A percentile compares a stretch with the other conserved stretches of the same genome.
These are phyloP conservation scores for Pomatostomus ruficeps DNA, from an alignment of 2,113 vertebrate genomes.

Conservation along the genomic window DNA sequence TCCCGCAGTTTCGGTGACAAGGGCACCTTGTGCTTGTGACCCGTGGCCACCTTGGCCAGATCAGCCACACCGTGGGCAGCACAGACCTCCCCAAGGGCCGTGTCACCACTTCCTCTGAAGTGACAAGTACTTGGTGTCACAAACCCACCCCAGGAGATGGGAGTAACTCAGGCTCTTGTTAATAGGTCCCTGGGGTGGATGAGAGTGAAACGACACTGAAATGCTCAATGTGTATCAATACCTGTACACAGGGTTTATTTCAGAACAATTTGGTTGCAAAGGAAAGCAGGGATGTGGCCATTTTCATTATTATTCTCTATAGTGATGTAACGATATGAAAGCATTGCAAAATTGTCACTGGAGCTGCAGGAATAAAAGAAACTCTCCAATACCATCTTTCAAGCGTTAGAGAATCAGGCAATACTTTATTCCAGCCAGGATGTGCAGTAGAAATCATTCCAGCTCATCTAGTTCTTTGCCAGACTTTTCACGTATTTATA, in stretches of 20 bases:
- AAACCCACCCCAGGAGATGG: neutral
- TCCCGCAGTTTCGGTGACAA: too few relatives aligned
- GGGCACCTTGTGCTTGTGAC: neutral
- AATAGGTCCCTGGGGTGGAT: neutral
- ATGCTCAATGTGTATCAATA: neutral
- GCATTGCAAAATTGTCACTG: neutral
- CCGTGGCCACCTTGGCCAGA: neutral
- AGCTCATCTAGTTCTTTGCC: neutral
- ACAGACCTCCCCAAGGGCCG: fast-evolving
- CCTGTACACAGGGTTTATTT: neutral
- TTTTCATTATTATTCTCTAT: neutral
- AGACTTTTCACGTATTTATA: neutral
- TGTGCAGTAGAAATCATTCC: neutral
- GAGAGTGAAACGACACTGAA: neutral
- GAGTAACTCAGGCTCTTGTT: neutral
- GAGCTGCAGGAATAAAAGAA: neutral
- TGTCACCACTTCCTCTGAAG: neutral
- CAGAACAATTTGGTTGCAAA: neutral
- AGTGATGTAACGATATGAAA: neutral
- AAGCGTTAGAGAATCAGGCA: neutral
- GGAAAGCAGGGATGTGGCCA: neutral
- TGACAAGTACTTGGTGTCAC: neutral
- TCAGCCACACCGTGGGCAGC: neutral
- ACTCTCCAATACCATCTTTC: neutral
- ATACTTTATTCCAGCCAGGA: neutral